Base-by-base conservation (phyloP, 2,797 vertebrate genomes). In the Neosilurus mollespiculum region DNA sequence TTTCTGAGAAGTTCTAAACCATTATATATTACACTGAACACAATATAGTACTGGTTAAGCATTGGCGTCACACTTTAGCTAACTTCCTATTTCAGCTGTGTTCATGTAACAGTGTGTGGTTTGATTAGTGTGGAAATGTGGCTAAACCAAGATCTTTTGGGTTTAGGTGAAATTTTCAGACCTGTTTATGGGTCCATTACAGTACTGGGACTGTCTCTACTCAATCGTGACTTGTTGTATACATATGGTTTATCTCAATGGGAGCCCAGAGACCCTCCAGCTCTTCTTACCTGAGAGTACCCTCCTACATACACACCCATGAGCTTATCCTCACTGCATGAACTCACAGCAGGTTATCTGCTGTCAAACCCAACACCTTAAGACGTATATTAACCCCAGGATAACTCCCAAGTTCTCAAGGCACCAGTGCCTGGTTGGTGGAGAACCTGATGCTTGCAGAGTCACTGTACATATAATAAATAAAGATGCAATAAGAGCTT, bases 61-160 rank as follows among this genome's bases (percentile, higher is more conserved):
- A 91, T 92, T 91, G 91, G 92, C 92, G 89, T 91, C 92, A 92
- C 93, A 93, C 56, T 65, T 91, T 92, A 92, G 93, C 91, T 91
- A 91, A 93, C 92, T 94, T 93, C 91, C 91, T 93, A 91, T 90
- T 94, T 93, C 90, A 91, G 91, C 92, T 92, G 87, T 92, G 92
- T 24, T 34, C 58, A 92, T 93, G 92, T 92, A 93, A 94, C 91
- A 93, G 92, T 92, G 93, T 92, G 93, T 92, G 89, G 91, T 93
- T 94, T 94, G 93, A 94, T 94, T 94, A 93, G 92, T 93, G 93
- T 90, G 90, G 92, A 93, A 93, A 91, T 91, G 91, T 92, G 92
- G 91, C 92, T 92, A 92, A 94, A 92, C 90, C 93, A 90, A 88
- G 87, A 91, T 92, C 91, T 89, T 88, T 88, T 87, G 86, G 90